A percentile compares a stretch with the other conserved stretches of the same genome.
phyloP scores from a whole-genome alignment of 2,113 vertebrate genomes.

The Elachura formosa region DNA sequence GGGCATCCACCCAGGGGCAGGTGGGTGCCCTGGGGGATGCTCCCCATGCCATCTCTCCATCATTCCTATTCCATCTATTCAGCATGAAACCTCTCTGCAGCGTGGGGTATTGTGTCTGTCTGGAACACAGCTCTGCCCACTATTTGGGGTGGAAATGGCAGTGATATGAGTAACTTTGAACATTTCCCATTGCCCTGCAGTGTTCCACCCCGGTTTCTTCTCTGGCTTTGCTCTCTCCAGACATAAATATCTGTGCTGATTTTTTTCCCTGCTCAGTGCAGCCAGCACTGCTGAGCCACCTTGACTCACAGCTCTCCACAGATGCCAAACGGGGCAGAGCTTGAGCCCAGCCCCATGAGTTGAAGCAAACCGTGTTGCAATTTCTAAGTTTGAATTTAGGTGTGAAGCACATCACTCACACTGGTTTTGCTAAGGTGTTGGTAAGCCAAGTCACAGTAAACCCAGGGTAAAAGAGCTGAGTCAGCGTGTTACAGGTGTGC shows the following conservation, averaged over 20 bases:
- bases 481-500: not conserved
- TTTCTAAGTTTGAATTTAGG: not conserved
- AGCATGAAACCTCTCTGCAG: not conserved
- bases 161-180: not conserved
- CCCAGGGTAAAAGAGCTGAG: not conserved
- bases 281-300: not conserved
- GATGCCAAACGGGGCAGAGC: not conserved
- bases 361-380: not conserved
- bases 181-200: not conserved
- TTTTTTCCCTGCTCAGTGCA: not conserved
- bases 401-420: not conserved
- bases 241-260: not conserved
- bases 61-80: not conserved
- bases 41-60: fast-evolving
- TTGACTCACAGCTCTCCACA: not conserved
- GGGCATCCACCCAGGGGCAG: not conserved
- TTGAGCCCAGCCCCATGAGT: not conserved
- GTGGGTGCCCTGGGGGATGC: not conserved
- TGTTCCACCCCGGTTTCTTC: not conserved
- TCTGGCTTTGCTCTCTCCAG: not conserved
- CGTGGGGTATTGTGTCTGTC: fast-evolving
- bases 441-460: not conserved
- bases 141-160: not conserved
- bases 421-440: not conserved
- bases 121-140: fast-evolving